These are phyloP conservation scores for Zapornia atra DNA, from an alignment of 2,113 vertebrate species.

Conservation along the genomic window DNA sequence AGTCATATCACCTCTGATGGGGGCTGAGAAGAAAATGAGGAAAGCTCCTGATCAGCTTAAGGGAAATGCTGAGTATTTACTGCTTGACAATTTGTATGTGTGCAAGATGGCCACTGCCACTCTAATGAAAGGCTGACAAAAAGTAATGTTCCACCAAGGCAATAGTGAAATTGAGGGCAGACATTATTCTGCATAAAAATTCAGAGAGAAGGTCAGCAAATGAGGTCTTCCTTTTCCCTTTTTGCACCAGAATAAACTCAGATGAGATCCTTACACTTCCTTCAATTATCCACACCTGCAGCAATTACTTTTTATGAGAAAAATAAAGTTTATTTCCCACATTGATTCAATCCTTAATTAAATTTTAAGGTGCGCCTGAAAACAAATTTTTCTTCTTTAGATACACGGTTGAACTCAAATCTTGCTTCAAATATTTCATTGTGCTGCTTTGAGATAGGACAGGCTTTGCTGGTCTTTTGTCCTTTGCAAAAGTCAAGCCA, in stretches of 20 bases:
- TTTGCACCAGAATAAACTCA: neutral
- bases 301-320: neutral
- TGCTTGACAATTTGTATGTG: neutral
- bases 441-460: neutral
- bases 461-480: neutral
- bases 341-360: neutral
- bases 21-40: neutral
- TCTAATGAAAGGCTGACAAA: neutral
- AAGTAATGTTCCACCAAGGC: neutral
- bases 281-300: neutral
- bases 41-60: neutral
- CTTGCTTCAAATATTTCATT: neutral
- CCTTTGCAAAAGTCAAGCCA: neutral
- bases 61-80: neutral
- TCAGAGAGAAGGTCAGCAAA: neutral
- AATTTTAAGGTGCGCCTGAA: neutral
- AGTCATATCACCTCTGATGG: neutral
- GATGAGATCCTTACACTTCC: neutral
- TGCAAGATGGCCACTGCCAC: neutral
- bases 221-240: neutral
- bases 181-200: neutral
- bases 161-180: neutral
- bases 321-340: neutral
- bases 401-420: neutral
- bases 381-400: neutral